Evolutionary conservation across 2,113 vertebrate species (phyloP), one percentile per base, ranked within the genome.

Genomic region (Trogon surrucura): DNA sequence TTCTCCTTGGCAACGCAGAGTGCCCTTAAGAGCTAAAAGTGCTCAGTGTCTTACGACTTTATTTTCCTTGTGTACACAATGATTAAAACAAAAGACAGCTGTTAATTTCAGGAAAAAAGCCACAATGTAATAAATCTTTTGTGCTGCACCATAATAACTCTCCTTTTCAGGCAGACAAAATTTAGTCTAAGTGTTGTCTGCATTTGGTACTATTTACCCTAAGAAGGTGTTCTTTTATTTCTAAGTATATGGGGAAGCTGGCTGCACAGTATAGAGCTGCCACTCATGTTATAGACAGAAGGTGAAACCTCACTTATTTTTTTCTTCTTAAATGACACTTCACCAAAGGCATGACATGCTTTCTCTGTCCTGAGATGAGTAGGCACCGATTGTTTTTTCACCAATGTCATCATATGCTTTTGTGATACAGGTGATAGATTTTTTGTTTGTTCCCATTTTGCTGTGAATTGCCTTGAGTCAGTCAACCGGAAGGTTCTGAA

Each of bases 11-110:
- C 80, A 97, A 95, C 29, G 0, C 4, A 0, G 54, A 77, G n/a
- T 92, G 50, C n/a, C 85, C 73, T 93, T 91, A 95, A 93, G 65
- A 91, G 47, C 66, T 69, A 74, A 41, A 94, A 88, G 64, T 84
- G 26, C 32, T 97, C 27, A 34, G 5, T 65, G 65, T 87, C 88
- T 75, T 80, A 85, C 65, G 92, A 92, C 58, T 93, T 91, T 92
- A 66, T 79, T 94, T 95, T 88, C 45, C 60, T 92, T 91, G 38
- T 86, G 89, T 86, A 90, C 69, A 93, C 85, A 92, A 82, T 66
- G 50, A 91, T 93, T 90, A 82, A 93, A 96, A 94, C 82, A 89
- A 89, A 96, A 91, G 85, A 65, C 91, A 93, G 87, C 54, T 91
- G 82, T 89, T 96, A 88, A 91, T 93, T 89, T 93, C 82, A 87